phyloP scores from a whole-genome alignment of 2,797 vertebrate species.

The Gymnocypris eckloni region DNA sequence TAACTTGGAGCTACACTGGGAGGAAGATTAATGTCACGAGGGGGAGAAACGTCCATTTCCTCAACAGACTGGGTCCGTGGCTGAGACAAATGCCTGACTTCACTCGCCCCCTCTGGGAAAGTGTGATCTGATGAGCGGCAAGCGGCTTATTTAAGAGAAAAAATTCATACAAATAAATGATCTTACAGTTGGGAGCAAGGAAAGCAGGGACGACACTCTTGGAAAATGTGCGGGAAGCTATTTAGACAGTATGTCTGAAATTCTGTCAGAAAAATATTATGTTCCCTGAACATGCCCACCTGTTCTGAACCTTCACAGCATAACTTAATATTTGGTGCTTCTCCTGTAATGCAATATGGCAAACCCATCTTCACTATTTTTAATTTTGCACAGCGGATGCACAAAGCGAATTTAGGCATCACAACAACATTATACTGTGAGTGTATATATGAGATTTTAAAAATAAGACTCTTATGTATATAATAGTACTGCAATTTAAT shows the following conservation, averaged over 20 bases:
- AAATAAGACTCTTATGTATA: neutral
- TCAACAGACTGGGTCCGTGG: constrained; percentile 12
- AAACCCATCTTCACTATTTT: neutral
- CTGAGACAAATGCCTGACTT: constrained; percentile 19
- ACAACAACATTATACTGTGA: neutral
- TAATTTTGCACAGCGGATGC: neutral
- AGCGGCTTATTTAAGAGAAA: constrained; percentile 19
- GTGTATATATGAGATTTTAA: neutral
- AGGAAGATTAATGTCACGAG: constrained; percentile 42
- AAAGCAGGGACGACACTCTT: neutral
- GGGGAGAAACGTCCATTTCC: constrained; percentile 29
- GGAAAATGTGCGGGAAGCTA: constrained; percentile 14
- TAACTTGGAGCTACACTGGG: constrained; percentile 45
- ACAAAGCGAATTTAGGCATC: neutral
- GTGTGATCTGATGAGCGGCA: constrained; percentile 18
- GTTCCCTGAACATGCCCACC: neutral
- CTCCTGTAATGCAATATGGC: constrained; percentile 6
- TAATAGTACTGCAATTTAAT: neutral
- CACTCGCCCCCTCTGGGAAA: constrained; percentile 12
- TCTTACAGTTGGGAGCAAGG: neutral
- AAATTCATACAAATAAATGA: neutral
- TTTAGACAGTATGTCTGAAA: neutral
- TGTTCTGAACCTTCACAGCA: neutral
- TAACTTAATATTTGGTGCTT: neutral
- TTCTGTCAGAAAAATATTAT: constrained; percentile 5